Evolutionary conservation across 2,888 invertebrate species (phyloP), one percentile per base, ranked within the genome.

Genomic region (Deilephila porcellus): DNA sequence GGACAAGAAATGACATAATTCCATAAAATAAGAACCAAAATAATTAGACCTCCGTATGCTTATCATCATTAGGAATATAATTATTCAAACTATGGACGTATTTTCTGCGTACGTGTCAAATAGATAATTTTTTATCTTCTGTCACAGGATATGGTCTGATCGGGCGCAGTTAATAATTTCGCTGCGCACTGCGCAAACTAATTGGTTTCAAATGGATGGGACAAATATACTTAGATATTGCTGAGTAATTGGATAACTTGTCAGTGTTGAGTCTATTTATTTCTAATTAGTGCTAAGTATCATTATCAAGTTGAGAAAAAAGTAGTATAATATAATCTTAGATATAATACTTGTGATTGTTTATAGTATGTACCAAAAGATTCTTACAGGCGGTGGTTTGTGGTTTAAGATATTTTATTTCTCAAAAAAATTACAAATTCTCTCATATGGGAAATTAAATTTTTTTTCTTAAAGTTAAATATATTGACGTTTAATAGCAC

Each of bases 101-200:
- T 34, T 64, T 45, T 6, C n/a, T 64, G n/a, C 11, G 20, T 64
- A 11, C n/a, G 3, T 6, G 0, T 63, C n/a, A 37, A n/a, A 32
- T 17, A 32, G 19, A 52, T 67, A 52, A 4, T 52, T 52, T 64
- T 67, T 67, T 67, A 25, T 52, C 67, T 52, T 52, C 45, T 25
- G 52, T 52, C 25, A 25, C 67, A 67, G 67, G 67, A 67, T 67
- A 67, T 67, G 67, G 20, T 17, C 25, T 37, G 67, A 52, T 52
- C 45, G 45, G 6, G 45, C 67, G 45, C 45, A 67, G 52, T 67
- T 45, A 52, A 52, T 52, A 63, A 63, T 25, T 67, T 8, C n/a
- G 20, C 29, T 45, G 67, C 17, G 52, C 20, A 0, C 4, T 52
- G 17, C 6, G 5, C 45, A 14, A 20, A 45, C 45, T 67, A 67